Evolutionary conservation across 2,888 invertebrate species (phyloP), one percentile per base, ranked within the genome.

Genomic region (Calameuta pallipes): DNA sequence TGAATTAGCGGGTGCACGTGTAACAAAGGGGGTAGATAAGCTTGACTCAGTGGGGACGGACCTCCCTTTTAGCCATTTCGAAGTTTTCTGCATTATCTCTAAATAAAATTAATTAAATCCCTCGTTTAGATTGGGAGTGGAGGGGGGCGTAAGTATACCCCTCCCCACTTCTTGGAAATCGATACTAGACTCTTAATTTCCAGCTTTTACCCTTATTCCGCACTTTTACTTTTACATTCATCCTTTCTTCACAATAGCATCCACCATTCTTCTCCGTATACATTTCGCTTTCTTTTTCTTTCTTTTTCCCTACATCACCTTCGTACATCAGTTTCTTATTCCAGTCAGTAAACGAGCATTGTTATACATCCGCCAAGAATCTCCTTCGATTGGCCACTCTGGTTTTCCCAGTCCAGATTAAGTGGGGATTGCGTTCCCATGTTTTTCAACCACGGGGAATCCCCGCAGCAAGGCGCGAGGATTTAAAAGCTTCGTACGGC

Each of bases 31-130:
- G 41, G 15, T 41, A 41, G 41, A 41, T 41, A 41, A 41, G 41
- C 15, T 41, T 15, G 41, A 41, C 15, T 41, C 41, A 41, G 15
- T 41, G 41, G 15, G 41, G 33, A 33, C 15, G 1, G 15, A 15
- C 15, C 41, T 41, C 15, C 15, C 41, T 15, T 12, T 30, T 33
- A 76, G 68, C 80, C 76, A 74, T 80, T 82, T 79, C 74, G 75
- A 77, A 41, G 41, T 41, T 41, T 41, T 1, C 41, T 41, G 15
- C 41, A 80, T 83, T 80, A 84, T 82, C 81, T 82, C 80, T 77
- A 82, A 85, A 85, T 81, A 82, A 84, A 86, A 85, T 84, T 83
- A 86, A 86, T 85, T 83, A 86, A 84, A 79, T 80, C 78, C 71
- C 76, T 79, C 75, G 75, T 80, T 71, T 73, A 31, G 30, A 1